Base-by-base conservation (phyloP, 2,888 invertebrate species). In the Oxystoma pomonae region DNA sequence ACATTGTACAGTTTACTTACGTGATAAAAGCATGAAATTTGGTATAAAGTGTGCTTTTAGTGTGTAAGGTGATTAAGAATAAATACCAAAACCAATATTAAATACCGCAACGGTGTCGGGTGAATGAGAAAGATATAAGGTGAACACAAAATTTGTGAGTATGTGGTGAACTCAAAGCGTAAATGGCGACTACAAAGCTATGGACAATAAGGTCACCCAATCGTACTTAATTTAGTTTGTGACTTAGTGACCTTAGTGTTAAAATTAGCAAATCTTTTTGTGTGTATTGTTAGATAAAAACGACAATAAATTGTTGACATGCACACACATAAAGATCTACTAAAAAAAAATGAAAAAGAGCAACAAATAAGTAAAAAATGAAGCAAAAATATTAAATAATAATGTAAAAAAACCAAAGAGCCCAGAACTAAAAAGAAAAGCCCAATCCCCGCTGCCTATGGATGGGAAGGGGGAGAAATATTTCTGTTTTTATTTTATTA, bases 401-500 rank as follows among this genome's bases (percentile, higher is more conserved):
- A 59, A n/a, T n/a, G n/a, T n/a, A n/a, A n/a, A n/a, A n/a, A 67
- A 69, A 69, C 68, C 65, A 71, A 70, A 35, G 65, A 74, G 74
- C 74, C 75, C 74, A 71, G 70, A 74, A 75, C 72, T 74, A 75
- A 75, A 74, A 35, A 35, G 35, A 75, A 73, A 77, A 76, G 76
- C 76, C 76, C 74, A 77, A 76, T 77, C 78, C 79, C 79, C 77
- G 79, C 78, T 78, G 74, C 75, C 74, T 70, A 68, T 71, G 71
- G 71, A 72, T 73, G 70, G 75, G 74, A 72, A 72, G 70, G 70
- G 72, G 74, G 71, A 70, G 71, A 77, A 35, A 7, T 7, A 35
- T 7, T 35, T 35, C 3, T 35, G 35, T 35, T 35, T 35, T 35
- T 35, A 12, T 35, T 35, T 35, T 35, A 35, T 7, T 35, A 35